Evolutionary conservation across 2,888 invertebrate species (phyloP), one percentile per base, ranked within the genome.

Genomic region (Reticulitermes lucifugus): DNA sequence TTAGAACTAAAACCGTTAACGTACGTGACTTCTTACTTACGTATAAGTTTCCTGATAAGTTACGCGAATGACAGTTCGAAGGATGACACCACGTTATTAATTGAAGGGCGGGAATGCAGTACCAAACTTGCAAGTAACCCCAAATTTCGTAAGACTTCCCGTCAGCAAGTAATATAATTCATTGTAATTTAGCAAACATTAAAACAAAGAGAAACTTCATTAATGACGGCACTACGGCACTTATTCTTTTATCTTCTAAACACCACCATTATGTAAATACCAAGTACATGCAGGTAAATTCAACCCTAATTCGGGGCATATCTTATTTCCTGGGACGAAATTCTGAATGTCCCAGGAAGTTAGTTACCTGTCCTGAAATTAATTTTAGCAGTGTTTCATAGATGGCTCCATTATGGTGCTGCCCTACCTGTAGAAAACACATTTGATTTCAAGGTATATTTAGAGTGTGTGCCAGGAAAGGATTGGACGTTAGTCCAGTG

Each of bases 121-220:
- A 18, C 55, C 12, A 4, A 25, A 25, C 65, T 25, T 65, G n/a
- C 25, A 65, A 65, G 1, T 12, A n/a, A 65, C 6, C 5, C 21
- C 6, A 60, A 6, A 60, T 1, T 60, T 60, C n/a, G 6, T 60
- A n/a, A 60, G 18, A 60, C 21, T 60, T 60, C n/a, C 60, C 60
- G 35, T 35, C 60, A 60, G 6, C 60, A 60, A 21, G 60, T 21
- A 60, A 0, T 60, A 1, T 60, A 4, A 60, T 60, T 22, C 14
- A 60, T 60, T 21, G 60, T 21, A 60, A 21, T 60, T 9, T 4
- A 65, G 65, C 3, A 65, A 25, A 12, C 65, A 65, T 25, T 65
- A 65, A 65, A 25, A n/a, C 65, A 65, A 25, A 65, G n/a, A 65
- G n/a, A 65, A 65, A 65, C 65, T 65, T 65, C n/a, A 65, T 25